phyloP scores from a whole-genome alignment of 2,888 invertebrate species.

The Lypha dubia region DNA sequence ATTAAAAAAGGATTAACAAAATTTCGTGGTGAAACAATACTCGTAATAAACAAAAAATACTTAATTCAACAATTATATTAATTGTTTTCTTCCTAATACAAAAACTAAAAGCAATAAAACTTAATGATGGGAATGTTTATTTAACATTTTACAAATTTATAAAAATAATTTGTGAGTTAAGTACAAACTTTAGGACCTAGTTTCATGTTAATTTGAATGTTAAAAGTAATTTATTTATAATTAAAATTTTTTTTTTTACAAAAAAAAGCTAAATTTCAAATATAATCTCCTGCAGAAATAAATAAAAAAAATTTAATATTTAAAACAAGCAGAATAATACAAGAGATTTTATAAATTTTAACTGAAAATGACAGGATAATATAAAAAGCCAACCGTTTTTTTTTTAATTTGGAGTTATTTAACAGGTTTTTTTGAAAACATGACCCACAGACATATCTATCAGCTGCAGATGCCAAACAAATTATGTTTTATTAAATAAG shows the following conservation, averaged over 20 bases:
- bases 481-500: neutral
- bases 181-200: neutral
- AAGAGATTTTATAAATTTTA: neutral
- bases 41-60: neutral
- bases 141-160: conserved; percentile 29
- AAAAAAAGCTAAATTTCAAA: no score
- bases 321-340: neutral
- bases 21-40: conserved; percentile 6
- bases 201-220: conserved; percentile 4
- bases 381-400: neutral
- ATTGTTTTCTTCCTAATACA: conserved; percentile 24
- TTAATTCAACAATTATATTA: conserved; percentile 22
- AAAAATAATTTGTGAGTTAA: conserved; percentile 1
- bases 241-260: no score
- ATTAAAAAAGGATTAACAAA: neutral
- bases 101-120: conserved; percentile 1
- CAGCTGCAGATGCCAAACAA: neutral
- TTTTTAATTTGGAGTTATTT: neutral
- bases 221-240: conserved; percentile 11
- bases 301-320: conserved; percentile 4
- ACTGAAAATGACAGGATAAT: neutral
- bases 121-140: conserved; percentile 56
- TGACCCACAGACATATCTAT: neutral
- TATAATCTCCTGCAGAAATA: neutral
- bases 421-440: neutral